Percentiles rank a stretch among this genome's conserved stretches.
These are phyloP conservation scores for Cephus runcator DNA, from an alignment of 2,888 invertebrate species.

Conservation along the genomic window DNA sequence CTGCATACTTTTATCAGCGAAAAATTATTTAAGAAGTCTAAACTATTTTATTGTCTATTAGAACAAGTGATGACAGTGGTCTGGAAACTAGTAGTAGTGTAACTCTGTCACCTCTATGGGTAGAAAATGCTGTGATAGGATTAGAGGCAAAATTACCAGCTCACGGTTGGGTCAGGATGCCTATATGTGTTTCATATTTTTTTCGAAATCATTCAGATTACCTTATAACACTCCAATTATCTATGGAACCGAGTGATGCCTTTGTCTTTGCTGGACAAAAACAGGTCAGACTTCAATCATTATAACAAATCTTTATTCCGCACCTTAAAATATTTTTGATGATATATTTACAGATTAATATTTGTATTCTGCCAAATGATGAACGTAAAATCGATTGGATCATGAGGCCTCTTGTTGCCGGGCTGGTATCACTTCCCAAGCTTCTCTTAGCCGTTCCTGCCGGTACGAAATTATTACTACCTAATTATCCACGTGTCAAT, in stretches of 20 bases:
- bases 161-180: slow-evolving; percentile 78
- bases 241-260: slow-evolving; percentile 86
- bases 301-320: slow-evolving; percentile 6
- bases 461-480: slow-evolving; percentile 52
- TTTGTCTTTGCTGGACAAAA: slow-evolving; percentile 97
- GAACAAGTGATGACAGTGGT: slow-evolving; percentile 47
- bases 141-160: slow-evolving; percentile 76
- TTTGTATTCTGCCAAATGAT: slow-evolving; percentile 70
- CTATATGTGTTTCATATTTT: slow-evolving; percentile 77
- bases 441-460: slow-evolving; percentile 66
- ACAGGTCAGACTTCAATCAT: slow-evolving; percentile 70
- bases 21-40: not conserved
- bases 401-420: slow-evolving; percentile 77
- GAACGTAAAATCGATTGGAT: slow-evolving; percentile 77
- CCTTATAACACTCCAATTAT: slow-evolving; percentile 78
- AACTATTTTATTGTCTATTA: slow-evolving; percentile 27
- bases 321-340: not conserved
- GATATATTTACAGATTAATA: slow-evolving; percentile 54
- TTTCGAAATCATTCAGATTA: slow-evolving; percentile 78
- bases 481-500: slow-evolving; percentile 37
- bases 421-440: slow-evolving; percentile 70
- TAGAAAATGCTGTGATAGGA: slow-evolving; percentile 73
- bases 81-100: slow-evolving; percentile 68
- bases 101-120: slow-evolving; percentile 69
- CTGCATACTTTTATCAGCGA: not conserved